Evolutionary conservation across 2,888 invertebrate species (phyloP).

Genomic region (Flexamia atlantica): DNA sequence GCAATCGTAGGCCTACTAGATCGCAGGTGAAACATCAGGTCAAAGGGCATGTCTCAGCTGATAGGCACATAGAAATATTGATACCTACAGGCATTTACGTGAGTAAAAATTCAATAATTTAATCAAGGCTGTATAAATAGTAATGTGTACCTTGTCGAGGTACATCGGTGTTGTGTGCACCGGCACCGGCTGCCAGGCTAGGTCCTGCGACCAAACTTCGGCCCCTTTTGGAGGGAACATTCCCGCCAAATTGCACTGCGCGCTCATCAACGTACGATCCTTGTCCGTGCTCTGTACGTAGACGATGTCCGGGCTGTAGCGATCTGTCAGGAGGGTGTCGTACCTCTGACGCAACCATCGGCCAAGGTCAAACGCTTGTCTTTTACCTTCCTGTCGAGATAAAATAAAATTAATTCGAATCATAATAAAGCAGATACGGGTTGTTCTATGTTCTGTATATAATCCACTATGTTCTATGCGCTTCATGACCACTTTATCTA

Average conservation of each 20-base stretch:
- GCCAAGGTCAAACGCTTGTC: slow-evolving; percentile 81
- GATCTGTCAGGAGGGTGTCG: slow-evolving; percentile 78
- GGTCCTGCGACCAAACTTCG: slow-evolving; percentile 78
- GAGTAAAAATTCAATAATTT: no score
- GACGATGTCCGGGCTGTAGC: slow-evolving; percentile 79
- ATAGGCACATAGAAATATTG: no score
- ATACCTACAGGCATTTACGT: no score
- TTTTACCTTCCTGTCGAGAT: slow-evolving; percentile 82
- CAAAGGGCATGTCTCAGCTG: no score
- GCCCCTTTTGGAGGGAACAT: slow-evolving; percentile 81
- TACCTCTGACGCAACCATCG: slow-evolving; percentile 82
- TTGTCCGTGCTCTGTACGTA: slow-evolving; percentile 85
- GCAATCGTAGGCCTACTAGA: no score
- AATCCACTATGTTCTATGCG: no score
- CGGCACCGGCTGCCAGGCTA: slow-evolving; percentile 89
- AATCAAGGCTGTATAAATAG: no score
- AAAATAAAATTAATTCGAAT: no score
- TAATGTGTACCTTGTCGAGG: slow-evolving; percentile 78
- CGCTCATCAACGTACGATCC: slow-evolving; percentile 86
- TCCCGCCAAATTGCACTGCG: slow-evolving; percentile 83
- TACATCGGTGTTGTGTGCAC: slow-evolving; percentile 82
- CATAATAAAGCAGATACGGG: no score
- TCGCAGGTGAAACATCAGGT: no score
- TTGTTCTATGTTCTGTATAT: no score
- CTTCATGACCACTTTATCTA: no score